Conservation (phyloP, 2,797 vertebrate genomes). For the Melanotaenia parkinsoni region DNA sequence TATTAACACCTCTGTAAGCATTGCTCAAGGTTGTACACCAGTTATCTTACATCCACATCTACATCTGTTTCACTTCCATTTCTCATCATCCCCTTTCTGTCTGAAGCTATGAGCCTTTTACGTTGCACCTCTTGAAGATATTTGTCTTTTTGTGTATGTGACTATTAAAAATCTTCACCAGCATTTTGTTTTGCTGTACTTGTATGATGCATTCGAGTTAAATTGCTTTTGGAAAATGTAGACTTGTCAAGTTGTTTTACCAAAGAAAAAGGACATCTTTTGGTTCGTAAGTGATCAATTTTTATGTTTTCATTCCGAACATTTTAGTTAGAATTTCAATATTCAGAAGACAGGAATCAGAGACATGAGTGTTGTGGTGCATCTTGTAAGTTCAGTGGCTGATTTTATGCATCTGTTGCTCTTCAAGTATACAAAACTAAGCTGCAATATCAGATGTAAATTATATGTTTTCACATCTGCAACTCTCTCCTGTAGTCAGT, state of each 20-base stretch:
- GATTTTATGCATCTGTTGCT: slow-evolving; percentile 19
- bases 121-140: background rate
- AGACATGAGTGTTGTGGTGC: no score
- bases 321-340: no score
- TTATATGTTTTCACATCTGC: background rate
- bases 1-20: slow-evolving; percentile 73
- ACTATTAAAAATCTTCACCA: background rate
- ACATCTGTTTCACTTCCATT: slow-evolving; percentile 8
- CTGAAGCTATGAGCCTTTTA: background rate
- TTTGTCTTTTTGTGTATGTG: background rate
- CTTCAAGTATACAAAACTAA: slow-evolving; percentile 11
- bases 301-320: no score
- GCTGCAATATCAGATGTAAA: background rate
- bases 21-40: slow-evolving; percentile 57
- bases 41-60: slow-evolving; percentile 18
- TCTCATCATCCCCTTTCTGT: background rate
- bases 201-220: background rate
- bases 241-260: background rate
- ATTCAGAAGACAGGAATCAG: no score
- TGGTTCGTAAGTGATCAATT: no score
- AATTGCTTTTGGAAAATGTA: background rate
- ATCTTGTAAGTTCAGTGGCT: slow-evolving; percentile 23
- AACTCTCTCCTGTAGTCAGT: background rate
- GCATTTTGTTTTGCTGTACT: accelerated
- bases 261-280: no score